Conservation (phyloP, 2,113 vertebrate species). For the Eurystomus gularis region DNA sequence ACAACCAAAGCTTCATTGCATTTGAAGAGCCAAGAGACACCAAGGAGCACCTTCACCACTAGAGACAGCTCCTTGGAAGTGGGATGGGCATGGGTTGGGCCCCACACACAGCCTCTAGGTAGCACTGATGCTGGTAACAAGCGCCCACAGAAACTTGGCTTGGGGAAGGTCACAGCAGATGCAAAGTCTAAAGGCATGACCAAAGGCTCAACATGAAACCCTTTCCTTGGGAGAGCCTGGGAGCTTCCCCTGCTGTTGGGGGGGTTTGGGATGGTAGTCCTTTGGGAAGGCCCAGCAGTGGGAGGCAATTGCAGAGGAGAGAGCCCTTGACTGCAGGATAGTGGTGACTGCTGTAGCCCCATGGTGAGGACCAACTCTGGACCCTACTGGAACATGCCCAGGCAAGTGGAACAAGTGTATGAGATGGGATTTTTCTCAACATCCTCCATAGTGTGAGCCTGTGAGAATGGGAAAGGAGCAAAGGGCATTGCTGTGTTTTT, state of each 20-base stretch:
- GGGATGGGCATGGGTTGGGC: not conserved
- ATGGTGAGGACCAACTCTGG: not conserved
- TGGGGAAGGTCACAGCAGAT: not conserved
- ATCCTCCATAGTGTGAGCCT: not conserved
- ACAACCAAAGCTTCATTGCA: not conserved
- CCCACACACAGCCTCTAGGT: rapidly evolving
- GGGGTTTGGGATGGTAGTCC: not conserved
- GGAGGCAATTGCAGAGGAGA: not conserved
- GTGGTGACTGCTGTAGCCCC: not conserved
- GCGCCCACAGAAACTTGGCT: not conserved
- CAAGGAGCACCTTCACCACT: not conserved
- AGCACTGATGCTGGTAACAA: not conserved
- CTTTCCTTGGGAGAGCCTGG: not conserved
- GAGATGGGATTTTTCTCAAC: not conserved
- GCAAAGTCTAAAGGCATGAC: not conserved
- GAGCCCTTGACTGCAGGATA: not conserved
- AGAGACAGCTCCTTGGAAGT: not conserved
- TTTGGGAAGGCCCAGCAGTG: too few relatives aligned
- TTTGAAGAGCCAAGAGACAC: not conserved
- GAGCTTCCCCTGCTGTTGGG: not conserved
- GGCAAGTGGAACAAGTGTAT: not conserved
- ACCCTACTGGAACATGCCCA: not conserved
- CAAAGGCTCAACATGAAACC: not conserved
- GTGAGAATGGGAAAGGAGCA: not conserved
- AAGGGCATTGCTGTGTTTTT: not conserved